A percentile compares a stretch with the other conserved stretches of the same genome.
Conservation (phyloP, 2,888 invertebrate genomes). For the Mesoligia furuncula region DNA sequence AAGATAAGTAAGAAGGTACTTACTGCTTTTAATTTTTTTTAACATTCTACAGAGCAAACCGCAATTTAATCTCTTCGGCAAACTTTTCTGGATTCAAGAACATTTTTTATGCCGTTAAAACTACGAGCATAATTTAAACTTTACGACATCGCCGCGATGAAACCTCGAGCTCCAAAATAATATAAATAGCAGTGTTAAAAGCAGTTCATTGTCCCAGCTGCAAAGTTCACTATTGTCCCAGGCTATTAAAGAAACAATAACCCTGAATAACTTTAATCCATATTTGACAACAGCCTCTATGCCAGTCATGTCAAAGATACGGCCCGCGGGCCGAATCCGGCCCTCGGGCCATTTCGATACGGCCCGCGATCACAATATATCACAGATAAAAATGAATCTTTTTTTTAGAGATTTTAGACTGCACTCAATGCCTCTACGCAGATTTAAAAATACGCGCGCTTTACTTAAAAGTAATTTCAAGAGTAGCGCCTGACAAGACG, state of each 20-base stretch:
- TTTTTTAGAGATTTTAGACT: too few species aligned
- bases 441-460: too few species aligned
- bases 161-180: conserved; percentile 37
- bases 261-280: conserved; percentile 57
- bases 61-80: conserved; percentile 2
- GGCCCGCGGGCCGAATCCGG: too few species aligned
- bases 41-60: not conserved
- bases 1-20: too few species aligned
- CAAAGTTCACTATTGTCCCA: conserved; percentile 62
- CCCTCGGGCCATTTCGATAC: too few species aligned
- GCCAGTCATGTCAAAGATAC: too few species aligned
- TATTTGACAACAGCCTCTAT: conserved; percentile 57
- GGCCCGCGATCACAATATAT: too few species aligned
- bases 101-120: conserved; percentile 21
- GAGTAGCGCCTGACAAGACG: too few species aligned
- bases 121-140: conserved; percentile 39
- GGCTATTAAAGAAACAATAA: conserved; percentile 65
- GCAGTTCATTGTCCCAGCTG: conserved; percentile 57
- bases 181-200: conserved; percentile 40
- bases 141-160: conserved; percentile 39
- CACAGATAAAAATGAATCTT: too few species aligned
- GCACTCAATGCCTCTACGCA: too few species aligned
- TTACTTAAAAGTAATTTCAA: too few species aligned
- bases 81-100: conserved; percentile 17
- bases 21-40: not conserved